Evolutionary conservation across 2,113 vertebrate species (phyloP), one percentile per base, ranked within the genome.

Genomic region (Xiphophorus hellerii): DNA sequence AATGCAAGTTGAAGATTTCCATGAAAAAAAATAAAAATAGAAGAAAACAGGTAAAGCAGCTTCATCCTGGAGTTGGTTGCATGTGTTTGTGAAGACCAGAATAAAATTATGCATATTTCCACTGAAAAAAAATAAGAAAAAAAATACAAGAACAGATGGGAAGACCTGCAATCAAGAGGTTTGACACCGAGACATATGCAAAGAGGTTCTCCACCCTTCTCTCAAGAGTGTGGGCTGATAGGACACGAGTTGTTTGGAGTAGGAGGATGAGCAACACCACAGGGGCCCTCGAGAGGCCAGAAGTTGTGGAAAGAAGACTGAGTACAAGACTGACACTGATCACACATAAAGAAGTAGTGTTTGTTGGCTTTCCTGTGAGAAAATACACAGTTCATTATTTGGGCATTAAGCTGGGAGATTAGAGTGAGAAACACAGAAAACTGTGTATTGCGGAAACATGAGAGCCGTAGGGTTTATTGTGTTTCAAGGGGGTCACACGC

Each of bases 221-320:
- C 72, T 84, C n/a, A 27, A 64, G 67, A 60, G 71, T 31, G 87
- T 89, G 83, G 91, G 90, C 25, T 73, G 87, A 82, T 74, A 71
- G 76, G 84, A 78, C 28, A 63, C 66, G 62, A 61, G 71, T 30
- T 76, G 84, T 80, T 81, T 69, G 70, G 81, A 81, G 86, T 82
- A 80, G 90, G 91, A 84, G 86, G 87, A 88, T 80, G 84, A 88
- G 76, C 67, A 75, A 75, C 63, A 72, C 68, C 69, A 48, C 60
- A 37, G 63, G 73, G 75, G 79, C 58, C 54, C 65, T 37, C 0
- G 28, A 68, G 71, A 82, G 72, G 87, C 65, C 70, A 28, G 39
- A 51, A 66, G 88, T 69, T 65, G 58, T 35, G 31, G 68, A 77
- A 70, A 48, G 51, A 82, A 54, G 62, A 84, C 72, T 51, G 76